Percentiles rank a stretch among this genome's conserved stretches.
phyloP scores from a whole-genome alignment of 2,113 vertebrate genomes.

The Peromyscus californicus region DNA sequence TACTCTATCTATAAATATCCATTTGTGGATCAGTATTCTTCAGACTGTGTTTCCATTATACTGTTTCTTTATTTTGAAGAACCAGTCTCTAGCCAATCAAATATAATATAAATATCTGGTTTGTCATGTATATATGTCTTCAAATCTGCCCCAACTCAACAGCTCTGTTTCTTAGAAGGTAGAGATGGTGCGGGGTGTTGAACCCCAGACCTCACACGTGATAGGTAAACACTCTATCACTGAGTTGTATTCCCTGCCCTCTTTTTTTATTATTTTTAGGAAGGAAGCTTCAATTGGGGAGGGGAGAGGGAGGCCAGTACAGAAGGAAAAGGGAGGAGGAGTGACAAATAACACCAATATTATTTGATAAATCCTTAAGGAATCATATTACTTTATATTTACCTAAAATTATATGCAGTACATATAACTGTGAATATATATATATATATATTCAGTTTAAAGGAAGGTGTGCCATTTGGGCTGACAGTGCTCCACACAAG shows the following conservation, averaged over 20 bases:
- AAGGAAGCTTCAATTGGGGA: neutral
- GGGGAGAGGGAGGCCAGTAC: neutral
- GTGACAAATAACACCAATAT: neutral
- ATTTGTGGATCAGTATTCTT: neutral
- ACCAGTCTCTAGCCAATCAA: neutral
- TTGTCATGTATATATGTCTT: neutral
- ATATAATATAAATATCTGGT: neutral
- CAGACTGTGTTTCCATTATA: neutral
- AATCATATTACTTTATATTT: neutral
- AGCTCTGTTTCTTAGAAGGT: neutral
- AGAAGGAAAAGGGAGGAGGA: neutral
- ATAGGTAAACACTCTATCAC: neutral
- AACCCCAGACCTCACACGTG: neutral
- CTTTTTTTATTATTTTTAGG: no score
- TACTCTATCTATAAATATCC: neutral
- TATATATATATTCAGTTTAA: neutral
- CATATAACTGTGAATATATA: neutral
- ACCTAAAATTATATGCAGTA: neutral
- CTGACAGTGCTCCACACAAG: neutral
- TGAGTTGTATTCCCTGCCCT: neutral
- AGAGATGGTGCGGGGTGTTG: rapidly evolving
- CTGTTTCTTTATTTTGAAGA: slow-evolving; percentile 17
- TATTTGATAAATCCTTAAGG: neutral
- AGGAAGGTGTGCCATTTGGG: neutral
- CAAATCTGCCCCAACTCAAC: neutral